Evolutionary conservation across 2,113 vertebrate genomes (phyloP).

Genomic region (Callipepla squamata): DNA sequence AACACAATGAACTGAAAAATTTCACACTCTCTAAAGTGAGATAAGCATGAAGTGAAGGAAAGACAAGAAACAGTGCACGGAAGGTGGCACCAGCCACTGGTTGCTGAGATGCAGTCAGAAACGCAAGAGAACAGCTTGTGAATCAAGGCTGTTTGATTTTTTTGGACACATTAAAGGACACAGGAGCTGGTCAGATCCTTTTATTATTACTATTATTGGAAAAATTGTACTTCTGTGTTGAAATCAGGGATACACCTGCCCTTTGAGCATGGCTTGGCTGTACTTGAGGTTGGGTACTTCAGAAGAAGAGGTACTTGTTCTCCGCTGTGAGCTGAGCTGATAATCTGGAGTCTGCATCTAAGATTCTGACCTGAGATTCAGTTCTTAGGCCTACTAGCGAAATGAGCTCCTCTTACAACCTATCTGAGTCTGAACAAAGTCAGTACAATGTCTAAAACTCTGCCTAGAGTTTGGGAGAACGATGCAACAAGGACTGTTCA

Average conservation of each 20-base stretch:
- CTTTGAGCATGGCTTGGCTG: background rate
- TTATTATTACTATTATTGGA: no score
- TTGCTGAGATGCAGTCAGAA: conserved; percentile 39
- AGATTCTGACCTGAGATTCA: background rate
- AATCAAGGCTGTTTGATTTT: background rate
- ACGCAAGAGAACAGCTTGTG: conserved; percentile 13
- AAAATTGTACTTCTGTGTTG: background rate
- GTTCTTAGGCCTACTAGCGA: background rate
- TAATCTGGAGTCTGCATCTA: background rate
- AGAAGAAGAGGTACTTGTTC: background rate
- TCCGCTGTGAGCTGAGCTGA: background rate
- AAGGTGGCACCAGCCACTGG: conserved; percentile 24
- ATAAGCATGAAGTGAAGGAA: conserved; percentile 67
- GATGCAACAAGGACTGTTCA: background rate
- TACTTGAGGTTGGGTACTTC: background rate
- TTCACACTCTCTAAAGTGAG: conserved; percentile 72
- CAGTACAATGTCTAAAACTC: background rate
- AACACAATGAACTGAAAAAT: conserved; percentile 77
- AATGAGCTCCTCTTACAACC: background rate
- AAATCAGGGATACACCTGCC: background rate
- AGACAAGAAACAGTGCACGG: conserved; percentile 58
- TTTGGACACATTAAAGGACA: background rate
- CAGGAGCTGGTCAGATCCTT: background rate
- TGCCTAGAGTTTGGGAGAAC: background rate
- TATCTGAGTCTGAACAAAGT: background rate